Percentiles rank a stretch among this genome's conserved stretches.
Evolutionary conservation across 2,797 vertebrate genomes (phyloP).

Genomic region (Apodemus agrarius): DNA sequence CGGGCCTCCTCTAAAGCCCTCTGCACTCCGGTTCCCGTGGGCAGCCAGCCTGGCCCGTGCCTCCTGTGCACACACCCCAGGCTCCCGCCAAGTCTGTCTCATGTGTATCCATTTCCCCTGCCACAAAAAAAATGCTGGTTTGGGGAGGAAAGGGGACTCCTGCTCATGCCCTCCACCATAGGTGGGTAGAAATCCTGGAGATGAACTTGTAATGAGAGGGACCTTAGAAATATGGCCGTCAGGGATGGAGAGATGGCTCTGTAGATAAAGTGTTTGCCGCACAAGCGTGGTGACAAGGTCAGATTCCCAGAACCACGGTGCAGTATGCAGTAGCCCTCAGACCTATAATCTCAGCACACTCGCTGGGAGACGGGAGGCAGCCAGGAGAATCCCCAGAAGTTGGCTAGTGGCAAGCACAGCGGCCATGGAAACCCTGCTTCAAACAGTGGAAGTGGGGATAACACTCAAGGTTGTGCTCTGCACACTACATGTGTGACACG

Average conservation of each 20-base stretch:
- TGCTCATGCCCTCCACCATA: not conserved
- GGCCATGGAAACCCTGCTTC: too few species aligned
- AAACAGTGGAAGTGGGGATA: too few species aligned
- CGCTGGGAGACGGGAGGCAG: not conserved
- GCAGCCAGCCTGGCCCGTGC: not conserved
- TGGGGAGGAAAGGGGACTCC: not conserved
- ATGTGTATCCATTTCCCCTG: accelerated
- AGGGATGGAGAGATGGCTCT: not conserved
- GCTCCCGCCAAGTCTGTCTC: too few species aligned
- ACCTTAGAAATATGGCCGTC: not conserved
- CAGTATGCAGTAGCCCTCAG: not conserved
- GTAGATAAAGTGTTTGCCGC: not conserved
- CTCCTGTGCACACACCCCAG: not conserved
- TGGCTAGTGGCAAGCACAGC: too few species aligned
- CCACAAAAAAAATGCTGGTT: not conserved
- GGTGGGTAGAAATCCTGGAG: not conserved
- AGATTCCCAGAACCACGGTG: not conserved
- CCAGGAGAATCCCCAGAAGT: not conserved
- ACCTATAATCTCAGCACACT: too few species aligned
- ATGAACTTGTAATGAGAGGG: not conserved
- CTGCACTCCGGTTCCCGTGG: not conserved
- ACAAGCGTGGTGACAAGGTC: not conserved
- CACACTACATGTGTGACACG: not conserved
- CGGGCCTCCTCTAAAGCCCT: not conserved
- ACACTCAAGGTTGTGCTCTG: not conserved